phyloP scores from a whole-genome alignment of 1,140 invertebrate species.

The Propsilocerus akamusi region DNA sequence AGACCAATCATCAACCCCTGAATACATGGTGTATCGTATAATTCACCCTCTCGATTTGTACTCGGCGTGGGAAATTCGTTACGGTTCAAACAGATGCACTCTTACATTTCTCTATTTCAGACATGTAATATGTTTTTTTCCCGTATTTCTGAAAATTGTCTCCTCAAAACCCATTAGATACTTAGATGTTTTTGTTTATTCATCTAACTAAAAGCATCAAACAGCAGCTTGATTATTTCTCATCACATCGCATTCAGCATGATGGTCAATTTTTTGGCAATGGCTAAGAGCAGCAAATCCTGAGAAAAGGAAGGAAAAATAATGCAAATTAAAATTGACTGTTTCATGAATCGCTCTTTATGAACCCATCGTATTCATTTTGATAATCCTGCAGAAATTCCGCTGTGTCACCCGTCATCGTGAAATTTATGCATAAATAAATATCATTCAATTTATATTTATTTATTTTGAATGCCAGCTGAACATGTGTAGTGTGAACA shows the following conservation, averaged over 20 bases:
- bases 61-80: slow-evolving; percentile 1
- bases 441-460: neutral
- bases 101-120: neutral
- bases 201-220: neutral
- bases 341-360: too few species aligned
- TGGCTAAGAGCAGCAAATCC: too few species aligned
- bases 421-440: slow-evolving; percentile 5
- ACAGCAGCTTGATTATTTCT: neutral
- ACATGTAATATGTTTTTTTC: neutral
- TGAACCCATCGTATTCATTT: too few species aligned
- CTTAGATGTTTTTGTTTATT: neutral
- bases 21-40: too few species aligned
- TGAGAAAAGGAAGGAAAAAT: too few species aligned
- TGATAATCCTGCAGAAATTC: too few species aligned
- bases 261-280: too few species aligned
- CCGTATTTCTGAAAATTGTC: neutral
- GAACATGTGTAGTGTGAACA: neutral
- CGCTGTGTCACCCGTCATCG: too few species aligned
- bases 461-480: neutral
- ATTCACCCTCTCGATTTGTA: too few species aligned
- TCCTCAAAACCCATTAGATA: neutral
- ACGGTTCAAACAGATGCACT: slow-evolving; percentile 3
- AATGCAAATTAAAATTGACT: too few species aligned
- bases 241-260: too few species aligned
- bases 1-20: too few species aligned